Base-by-base conservation (phyloP, 2,797 vertebrate genomes). In the Spondyliosoma cantharus region DNA sequence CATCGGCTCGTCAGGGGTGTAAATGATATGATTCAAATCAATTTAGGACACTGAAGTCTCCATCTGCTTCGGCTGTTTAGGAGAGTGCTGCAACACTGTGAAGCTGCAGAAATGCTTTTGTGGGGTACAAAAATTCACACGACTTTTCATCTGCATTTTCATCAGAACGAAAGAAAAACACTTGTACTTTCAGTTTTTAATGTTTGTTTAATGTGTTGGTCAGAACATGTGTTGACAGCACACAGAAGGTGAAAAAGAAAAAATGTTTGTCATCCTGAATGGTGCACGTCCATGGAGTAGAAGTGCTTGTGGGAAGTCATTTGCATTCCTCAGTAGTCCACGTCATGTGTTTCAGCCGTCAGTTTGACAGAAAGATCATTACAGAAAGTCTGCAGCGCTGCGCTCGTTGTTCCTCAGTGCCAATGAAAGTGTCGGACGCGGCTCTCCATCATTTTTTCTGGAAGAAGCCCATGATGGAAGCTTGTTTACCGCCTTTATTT, bases 381-480 rank as follows among this genome's bases (percentile, higher is more conserved):
- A n/a, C 32, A 74, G 27, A 4, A 52, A 3, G 52, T 74, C 57
- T 61, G 49, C 46, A 56, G 62, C 62, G 63, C n/a, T n/a, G 75
- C 46, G 66, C 69, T 66, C 4, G 27, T 76, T 58, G 13, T 61
- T 65, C 19, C 19, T 79, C 22, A 25, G 52, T 25, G 50, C 46
- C 3, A 46, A 49, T 25, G 5, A 43, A 74, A 27, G 22, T 2
- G 48, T 58, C 43, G 0, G 2, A 13, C 7, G 5, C 7, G 0
- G 5, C 57, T 14, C 25, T 13, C 32, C 13, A 1, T 97, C 92
- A 99, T 81, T 99, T 99, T 95, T 96, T 98, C 14, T 96, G 96
- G 85, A 97, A 97, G 67, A 99, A 99, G 0, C 98, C 98, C 91
- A 94, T 94, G 78, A 99, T 99, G 32, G 97, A 98, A 3, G 95